Base-by-base conservation (phyloP, 2,888 invertebrate species). In the Mactromeris polynyma region DNA sequence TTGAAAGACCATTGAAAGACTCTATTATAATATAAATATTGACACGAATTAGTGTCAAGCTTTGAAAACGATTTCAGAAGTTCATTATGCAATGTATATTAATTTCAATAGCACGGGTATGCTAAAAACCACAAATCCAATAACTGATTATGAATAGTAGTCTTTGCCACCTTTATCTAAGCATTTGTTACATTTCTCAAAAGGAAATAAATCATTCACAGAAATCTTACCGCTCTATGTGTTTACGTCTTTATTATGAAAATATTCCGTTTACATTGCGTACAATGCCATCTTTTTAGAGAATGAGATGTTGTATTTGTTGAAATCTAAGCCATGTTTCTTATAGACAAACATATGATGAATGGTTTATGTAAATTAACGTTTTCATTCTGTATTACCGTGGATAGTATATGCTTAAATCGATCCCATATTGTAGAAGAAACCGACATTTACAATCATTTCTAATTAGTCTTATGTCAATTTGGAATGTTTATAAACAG, bases 1-100 rank as follows among this genome's bases (percentile, higher is more conserved):
- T 84, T 51, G 84, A 78, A 84, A 54, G 54, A 21, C 38, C 64
- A 36, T 84, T 51, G 84, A 78, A 84, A 54, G 54, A 21, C 38
- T 80, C 58, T 79, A 80, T 86, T 51, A 36, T 51, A 46, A 73
- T 54, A 77, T 58, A 21, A 82, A 82, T 86, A 86, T 86, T 86
- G 82, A 82, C 86, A 82, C 58, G 31, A 77, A 64, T 77, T 82
- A 81, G 78, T 82, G 86, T 82, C 81, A 82, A 51, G 64, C 7
- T 85, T 69, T 40, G 26, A 73, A 73, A 81, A 38, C 40, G 40
- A 40, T 64, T 78, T 85, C 80, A 80, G 64, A 64, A 31, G n/a
- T 69, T 26, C 40, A 54, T 85, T 64, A 80, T 64, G 21, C 46
- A 69, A 69, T 81, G 80, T 80, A 80, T 38, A 80, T 80, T 64